phyloP scores from a whole-genome alignment of 2,888 invertebrate genomes.

The Agapostemon virescens region DNA sequence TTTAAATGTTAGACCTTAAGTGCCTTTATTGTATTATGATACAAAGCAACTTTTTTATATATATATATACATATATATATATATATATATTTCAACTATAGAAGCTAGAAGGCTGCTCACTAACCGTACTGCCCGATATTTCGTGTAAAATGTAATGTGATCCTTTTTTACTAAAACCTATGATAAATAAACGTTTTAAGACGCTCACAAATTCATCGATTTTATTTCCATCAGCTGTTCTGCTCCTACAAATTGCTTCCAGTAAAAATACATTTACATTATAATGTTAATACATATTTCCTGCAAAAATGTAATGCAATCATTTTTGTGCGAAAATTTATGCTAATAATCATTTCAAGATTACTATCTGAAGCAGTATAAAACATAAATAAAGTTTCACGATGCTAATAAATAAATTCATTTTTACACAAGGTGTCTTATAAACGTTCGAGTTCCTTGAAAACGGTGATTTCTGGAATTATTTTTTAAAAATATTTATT shows the following conservation, averaged over 20 bases:
- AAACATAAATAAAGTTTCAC: background rate
- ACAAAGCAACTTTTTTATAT: constrained; percentile 57
- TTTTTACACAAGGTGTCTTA: too few relatives aligned
- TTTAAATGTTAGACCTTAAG: constrained; percentile 64
- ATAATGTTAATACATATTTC: background rate
- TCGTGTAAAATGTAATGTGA: constrained; percentile 59
- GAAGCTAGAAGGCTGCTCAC: constrained; percentile 46
- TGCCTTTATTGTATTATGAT: constrained; percentile 65
- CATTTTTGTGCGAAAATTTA: background rate
- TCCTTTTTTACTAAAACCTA: constrained; percentile 59
- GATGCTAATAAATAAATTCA: background rate
- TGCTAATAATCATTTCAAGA: background rate
- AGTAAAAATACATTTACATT: background rate
- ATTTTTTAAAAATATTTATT: too few relatives aligned
- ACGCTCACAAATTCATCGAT: background rate
- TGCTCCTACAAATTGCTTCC: background rate
- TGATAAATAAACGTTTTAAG: constrained; percentile 43
- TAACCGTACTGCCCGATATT: constrained; percentile 53
- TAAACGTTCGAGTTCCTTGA: too few relatives aligned
- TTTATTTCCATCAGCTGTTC: background rate
- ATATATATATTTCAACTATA: constrained; percentile 45
- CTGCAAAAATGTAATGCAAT: background rate
- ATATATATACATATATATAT: too few relatives aligned
- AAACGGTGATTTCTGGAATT: too few relatives aligned
- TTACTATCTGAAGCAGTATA: background rate